Evolutionary conservation across 92 coral and sea anemone species (phyloP), one percentile per base, ranked within the genome.

Genomic region (Epizoanthus stellaris): DNA sequence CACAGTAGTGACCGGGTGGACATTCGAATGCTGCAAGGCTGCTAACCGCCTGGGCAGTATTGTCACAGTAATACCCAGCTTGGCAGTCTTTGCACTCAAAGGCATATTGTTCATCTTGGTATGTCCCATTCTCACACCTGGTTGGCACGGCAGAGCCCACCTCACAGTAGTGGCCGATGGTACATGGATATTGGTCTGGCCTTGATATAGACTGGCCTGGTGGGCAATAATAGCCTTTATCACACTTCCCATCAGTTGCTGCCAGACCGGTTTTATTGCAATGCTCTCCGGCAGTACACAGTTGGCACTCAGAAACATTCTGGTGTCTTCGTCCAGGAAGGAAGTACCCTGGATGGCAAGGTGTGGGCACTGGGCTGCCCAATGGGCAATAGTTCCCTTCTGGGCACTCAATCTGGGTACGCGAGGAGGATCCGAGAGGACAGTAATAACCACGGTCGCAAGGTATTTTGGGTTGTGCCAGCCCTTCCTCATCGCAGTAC

Each of bases 391-490:
- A 94, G 81, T 92, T 47, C 17, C 99, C 99, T 39, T 92, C 84
- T 21, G 85, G 92, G 70, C 99, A 96, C 54, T 87, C 88, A 54
- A 72, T 11, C 80, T 96, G 88, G 75, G 80, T 85, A 20, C 93
- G 89, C n/a, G 91, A 89, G 14, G 71, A 67, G 15, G 99, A 96
- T 17, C 96, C 95, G 3, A 89, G 75, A 3, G 99, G 99, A 88
- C 99, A 96, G 85, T 89, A 96, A 68, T 92, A 95, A 14, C 99
- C 98, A 4, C 96, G 91, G 76, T 93, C 99, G 80, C 99, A 96
- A 15, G 83, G 76, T 21, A 73, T 94, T 19, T 84, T 90, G 12
- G 98, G 92, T 11, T 13, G 43, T 16, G 89, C 57, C 67, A 96
- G 93, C 21, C 81, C 91, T 5, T 73, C 54, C 17, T 75, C 39